phyloP scores from a whole-genome alignment of 1,140 invertebrate genomes.

The Streblospio benedicti region DNA sequence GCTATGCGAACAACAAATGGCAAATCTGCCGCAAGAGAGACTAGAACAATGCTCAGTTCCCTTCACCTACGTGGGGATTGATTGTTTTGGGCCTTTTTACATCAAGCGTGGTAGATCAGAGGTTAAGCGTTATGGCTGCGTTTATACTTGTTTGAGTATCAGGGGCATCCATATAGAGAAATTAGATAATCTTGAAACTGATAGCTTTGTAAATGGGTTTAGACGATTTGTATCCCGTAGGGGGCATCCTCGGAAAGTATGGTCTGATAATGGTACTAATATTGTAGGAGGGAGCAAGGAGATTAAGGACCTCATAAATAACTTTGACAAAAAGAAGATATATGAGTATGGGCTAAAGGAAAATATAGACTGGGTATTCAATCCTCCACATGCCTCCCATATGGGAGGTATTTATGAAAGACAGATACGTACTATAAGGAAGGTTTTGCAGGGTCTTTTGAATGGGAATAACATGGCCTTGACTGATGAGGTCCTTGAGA shows the following conservation, averaged over 20 bases:
- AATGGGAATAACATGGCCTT: no score
- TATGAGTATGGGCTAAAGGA: no score
- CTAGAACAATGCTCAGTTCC: neutral
- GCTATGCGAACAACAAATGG: neutral
- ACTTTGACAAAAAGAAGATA: no score
- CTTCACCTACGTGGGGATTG: constrained; percentile 2
- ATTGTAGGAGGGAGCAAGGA: constrained; percentile 12
- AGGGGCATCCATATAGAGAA: constrained; percentile 18
- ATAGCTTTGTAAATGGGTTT: constrained; percentile 10
- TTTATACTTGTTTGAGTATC: constrained; percentile 13
- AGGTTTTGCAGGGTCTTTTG: no score
- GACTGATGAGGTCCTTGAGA: no score
- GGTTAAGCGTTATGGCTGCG: constrained; percentile 13
- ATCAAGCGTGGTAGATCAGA: neutral
- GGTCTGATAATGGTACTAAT: constrained; percentile 18
- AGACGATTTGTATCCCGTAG: constrained; percentile 3
- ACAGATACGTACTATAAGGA: no score
- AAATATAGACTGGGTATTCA: neutral
- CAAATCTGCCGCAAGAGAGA: neutral
- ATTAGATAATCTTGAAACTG: constrained; percentile 6
- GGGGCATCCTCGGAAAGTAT: constrained; percentile 6
- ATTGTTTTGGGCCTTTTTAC: constrained; percentile 16
- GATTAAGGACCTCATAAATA: neutral
- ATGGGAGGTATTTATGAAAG: no score
- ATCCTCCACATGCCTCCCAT: no score